phyloP scores from a whole-genome alignment of 1,140 invertebrate species.

The Chlorops oryzae region DNA sequence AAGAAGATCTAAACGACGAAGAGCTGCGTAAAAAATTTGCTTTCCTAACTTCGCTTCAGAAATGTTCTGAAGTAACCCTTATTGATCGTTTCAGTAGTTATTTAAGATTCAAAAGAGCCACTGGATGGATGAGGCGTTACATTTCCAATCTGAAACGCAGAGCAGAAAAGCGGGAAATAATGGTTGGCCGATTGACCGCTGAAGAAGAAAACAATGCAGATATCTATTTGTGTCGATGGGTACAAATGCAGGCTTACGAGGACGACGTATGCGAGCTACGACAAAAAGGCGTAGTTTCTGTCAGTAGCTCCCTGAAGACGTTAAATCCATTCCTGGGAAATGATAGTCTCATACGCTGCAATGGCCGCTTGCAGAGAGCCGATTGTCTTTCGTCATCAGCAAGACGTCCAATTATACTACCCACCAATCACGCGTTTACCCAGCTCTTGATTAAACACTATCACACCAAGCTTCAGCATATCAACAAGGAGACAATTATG shows the following conservation, averaged over 20 bases:
- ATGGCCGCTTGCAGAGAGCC: background rate
- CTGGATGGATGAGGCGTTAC: background rate
- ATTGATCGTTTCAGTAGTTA: background rate
- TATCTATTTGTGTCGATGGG: too few species aligned
- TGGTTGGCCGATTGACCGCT: too few species aligned
- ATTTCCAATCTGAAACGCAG: background rate
- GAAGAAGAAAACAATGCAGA: too few species aligned
- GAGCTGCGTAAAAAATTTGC: background rate
- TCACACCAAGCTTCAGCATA: background rate
- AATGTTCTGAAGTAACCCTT: background rate
- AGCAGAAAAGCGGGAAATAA: background rate
- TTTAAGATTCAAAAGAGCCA: background rate
- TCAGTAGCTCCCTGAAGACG: too few species aligned
- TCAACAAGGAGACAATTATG: background rate
- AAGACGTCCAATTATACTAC: background rate
- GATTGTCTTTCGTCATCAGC: background rate
- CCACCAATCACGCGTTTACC: background rate
- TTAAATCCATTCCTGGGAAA: background rate
- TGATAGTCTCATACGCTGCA: background rate
- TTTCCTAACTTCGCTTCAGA: background rate
- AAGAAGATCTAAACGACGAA: background rate
- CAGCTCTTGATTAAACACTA: background rate
- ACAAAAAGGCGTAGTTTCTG: too few species aligned
- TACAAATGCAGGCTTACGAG: too few species aligned
- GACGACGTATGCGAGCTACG: too few species aligned